These are phyloP conservation scores for Aphaenogaster floridana DNA, from an alignment of 1,140 invertebrate species.

Conservation along the genomic window DNA sequence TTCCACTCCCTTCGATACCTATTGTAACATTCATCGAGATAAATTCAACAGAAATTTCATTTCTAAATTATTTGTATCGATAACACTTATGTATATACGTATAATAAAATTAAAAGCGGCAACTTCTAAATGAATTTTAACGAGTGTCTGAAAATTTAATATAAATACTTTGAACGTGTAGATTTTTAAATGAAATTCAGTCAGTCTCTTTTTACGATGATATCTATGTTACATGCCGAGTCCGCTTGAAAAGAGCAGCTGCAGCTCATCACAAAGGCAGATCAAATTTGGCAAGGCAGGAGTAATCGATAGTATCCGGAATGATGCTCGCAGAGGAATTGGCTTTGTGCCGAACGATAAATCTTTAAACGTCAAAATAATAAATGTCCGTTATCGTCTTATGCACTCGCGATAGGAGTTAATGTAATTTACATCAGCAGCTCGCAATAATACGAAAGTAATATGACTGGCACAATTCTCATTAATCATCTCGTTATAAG, in stretches of 20 bases:
- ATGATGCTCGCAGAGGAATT: constrained; percentile 66
- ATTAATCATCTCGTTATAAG: neutral
- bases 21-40: neutral
- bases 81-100: neutral
- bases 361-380: constrained; percentile 67
- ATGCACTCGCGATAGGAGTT: neutral
- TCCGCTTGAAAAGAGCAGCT: constrained; percentile 21
- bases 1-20: neutral
- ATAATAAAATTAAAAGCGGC: neutral
- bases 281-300: constrained; percentile 48
- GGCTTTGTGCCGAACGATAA: constrained; percentile 77
- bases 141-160: neutral
- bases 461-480: neutral
- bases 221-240: constrained; percentile 1
- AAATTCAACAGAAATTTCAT: neutral
- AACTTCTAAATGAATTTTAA: neutral
- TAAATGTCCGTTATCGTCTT: constrained; percentile 35
- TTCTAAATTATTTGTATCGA: neutral
- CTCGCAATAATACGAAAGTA: neutral
- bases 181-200: neutral
- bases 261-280: constrained; percentile 29
- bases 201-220: neutral
- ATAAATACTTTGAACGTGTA: neutral
- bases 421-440: constrained; percentile 27
- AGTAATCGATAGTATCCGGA: constrained; percentile 72